phyloP scores from a whole-genome alignment of 2,888 invertebrate species.

The Leptopilina myrica region DNA sequence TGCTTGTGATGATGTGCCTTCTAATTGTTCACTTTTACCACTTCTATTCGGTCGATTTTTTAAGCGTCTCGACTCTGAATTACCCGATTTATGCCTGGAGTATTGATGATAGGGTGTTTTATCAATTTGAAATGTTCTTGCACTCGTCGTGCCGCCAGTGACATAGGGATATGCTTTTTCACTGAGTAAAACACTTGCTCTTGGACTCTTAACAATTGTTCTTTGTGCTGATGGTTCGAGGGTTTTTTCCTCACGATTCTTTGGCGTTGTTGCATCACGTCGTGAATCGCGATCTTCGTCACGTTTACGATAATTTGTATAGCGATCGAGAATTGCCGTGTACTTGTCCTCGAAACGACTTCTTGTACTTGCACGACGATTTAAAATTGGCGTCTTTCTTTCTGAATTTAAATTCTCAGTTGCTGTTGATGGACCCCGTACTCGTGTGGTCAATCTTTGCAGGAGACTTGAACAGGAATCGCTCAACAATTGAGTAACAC shows the following conservation, averaged over 20 bases:
- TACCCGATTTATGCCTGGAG: constrained; percentile 77
- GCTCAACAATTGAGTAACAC: constrained; percentile 90
- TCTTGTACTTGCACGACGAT: constrained; percentile 79
- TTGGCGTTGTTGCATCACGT: constrained; percentile 63
- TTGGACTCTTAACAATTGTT: constrained; percentile 83
- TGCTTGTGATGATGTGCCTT: constrained; percentile 73
- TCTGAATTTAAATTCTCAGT: constrained; percentile 19
- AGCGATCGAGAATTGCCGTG: constrained; percentile 85
- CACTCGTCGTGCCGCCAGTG: constrained; percentile 49
- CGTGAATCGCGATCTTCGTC: constrained; percentile 67
- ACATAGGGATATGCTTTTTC: constrained; percentile 83
- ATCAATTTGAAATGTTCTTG: neutral
- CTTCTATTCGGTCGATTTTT: constrained; percentile 78
- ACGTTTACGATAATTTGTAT: constrained; percentile 79
- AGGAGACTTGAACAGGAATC: constrained; percentile 92
- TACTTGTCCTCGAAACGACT: constrained; percentile 88
- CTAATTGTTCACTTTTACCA: constrained; percentile 82
- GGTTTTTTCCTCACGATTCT: constrained; percentile 80
- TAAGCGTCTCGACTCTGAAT: constrained; percentile 66
- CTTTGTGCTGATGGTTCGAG: constrained; percentile 80
- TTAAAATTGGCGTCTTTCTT: constrained; percentile 11
- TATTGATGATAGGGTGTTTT: constrained; percentile 57
- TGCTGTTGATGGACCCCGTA: constrained; percentile 85
- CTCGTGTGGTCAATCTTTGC: constrained; percentile 86
- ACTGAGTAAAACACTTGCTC: constrained; percentile 83